Evolutionary conservation across 2,888 invertebrate species (phyloP).

Genomic region (Idaea aversata): DNA sequence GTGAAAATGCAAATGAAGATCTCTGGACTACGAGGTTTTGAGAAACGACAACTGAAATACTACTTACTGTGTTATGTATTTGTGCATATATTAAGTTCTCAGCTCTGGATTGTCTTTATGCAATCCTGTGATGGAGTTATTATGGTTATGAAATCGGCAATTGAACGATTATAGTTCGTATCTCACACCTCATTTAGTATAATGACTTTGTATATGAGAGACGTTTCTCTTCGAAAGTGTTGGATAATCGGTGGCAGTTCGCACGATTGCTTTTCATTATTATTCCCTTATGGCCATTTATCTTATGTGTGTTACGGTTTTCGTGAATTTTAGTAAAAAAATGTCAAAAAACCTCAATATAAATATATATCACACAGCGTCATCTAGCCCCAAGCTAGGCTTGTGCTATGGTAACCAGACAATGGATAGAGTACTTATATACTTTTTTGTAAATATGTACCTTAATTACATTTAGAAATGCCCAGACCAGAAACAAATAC

Average conservation of each 20-base stretch:
- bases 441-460: too few species aligned
- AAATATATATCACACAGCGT: too few species aligned
- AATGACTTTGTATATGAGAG: neutral
- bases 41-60: neutral
- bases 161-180: neutral
- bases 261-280: neutral
- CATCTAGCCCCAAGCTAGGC: too few species aligned
- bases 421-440: too few species aligned
- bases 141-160: neutral
- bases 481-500: too few species aligned
- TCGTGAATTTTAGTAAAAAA: too few species aligned
- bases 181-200: neutral
- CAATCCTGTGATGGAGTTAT: neutral
- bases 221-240: neutral
- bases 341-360: too few species aligned
- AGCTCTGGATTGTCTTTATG: neutral
- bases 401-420: too few species aligned
- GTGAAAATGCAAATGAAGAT: conserved; percentile 73
- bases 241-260: neutral
- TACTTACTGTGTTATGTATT: neutral
- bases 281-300: neutral
- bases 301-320: too few species aligned
- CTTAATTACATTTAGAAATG: too few species aligned
- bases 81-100: too few species aligned
- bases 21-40: conserved; percentile 28